Conservation (phyloP, 2,113 vertebrate species). For the Catharus minimus region DNA sequence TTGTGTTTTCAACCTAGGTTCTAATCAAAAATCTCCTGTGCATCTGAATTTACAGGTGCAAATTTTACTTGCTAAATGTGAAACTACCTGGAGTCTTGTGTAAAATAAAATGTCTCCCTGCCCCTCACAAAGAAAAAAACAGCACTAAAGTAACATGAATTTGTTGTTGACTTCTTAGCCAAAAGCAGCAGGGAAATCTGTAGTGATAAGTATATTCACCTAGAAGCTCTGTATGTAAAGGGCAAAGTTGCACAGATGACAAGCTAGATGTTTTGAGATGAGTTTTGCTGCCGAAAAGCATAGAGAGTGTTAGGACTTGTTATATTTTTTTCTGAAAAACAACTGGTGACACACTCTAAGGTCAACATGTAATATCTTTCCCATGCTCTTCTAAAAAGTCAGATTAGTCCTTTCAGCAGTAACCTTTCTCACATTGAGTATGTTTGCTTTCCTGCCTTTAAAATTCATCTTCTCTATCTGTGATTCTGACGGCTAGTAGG, state of each 20-base stretch:
- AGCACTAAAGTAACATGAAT: not conserved
- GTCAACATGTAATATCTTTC: conserved; percentile 29
- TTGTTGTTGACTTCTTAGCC: not conserved
- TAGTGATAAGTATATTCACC: not conserved
- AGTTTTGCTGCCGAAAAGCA: conserved; percentile 28
- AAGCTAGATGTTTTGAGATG: conserved; percentile 31
- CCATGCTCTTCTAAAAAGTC: conserved; percentile 17
- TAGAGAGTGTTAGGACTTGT: conserved; percentile 11
- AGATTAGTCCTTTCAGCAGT: conserved; percentile 25
- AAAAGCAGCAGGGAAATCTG: not conserved
- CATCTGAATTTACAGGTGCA: not conserved
- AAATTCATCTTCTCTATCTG: conserved; percentile 56
- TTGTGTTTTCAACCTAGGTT: not conserved
- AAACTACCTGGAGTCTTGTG: not conserved
- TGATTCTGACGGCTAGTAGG: conserved; percentile 59
- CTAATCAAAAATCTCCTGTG: not conserved
- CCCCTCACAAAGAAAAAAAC: not conserved
- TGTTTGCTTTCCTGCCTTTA: conserved; percentile 65
- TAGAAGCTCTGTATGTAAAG: conserved; percentile 33
- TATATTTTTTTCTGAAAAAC: conserved; percentile 16
- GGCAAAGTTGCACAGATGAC: conserved; percentile 42
- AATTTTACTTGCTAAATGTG: not conserved
- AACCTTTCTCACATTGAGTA: conserved; percentile 67
- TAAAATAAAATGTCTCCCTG: not conserved
- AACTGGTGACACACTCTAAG: conserved; percentile 11